These are phyloP conservation scores for Tringa solitaria DNA, from an alignment of 2,113 vertebrate genomes.

Conservation along the genomic window DNA sequence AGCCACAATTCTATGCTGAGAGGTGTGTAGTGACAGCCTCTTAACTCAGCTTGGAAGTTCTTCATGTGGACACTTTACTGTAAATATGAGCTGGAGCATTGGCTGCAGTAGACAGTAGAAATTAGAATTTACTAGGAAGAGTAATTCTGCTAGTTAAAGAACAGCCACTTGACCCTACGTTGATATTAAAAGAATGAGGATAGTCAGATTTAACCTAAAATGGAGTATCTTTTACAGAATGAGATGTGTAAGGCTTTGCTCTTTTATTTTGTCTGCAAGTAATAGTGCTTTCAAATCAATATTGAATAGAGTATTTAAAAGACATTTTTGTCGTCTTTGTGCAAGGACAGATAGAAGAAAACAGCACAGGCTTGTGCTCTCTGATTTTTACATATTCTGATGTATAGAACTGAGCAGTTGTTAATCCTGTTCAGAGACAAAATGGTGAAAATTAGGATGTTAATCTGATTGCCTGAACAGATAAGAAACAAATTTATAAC, in stretches of 20 bases:
- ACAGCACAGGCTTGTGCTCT: neutral
- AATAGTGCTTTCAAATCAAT: neutral
- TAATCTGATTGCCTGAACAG: neutral
- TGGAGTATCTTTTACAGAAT: neutral
- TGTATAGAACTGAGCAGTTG: neutral
- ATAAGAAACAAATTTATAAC: neutral
- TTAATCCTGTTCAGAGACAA: neutral
- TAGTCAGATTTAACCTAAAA: neutral
- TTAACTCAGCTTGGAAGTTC: neutral
- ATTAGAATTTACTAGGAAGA: neutral
- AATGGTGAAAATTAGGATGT: neutral
- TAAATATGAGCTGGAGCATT: neutral
- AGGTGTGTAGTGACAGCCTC: neutral
- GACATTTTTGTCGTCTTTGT: neutral
- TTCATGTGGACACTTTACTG: neutral
- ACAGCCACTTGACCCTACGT: neutral
- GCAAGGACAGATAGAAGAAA: neutral
- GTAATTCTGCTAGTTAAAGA: neutral
- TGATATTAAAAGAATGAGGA: neutral
- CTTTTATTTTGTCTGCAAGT: neutral
- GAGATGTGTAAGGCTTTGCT: neutral
- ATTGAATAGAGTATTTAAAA: neutral
- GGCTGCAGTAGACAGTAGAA: neutral
- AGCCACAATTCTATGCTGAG: neutral
- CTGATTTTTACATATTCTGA: neutral